Conservation (phyloP, 2,113 vertebrate genomes). For the Xiphophorus hellerii region DNA sequence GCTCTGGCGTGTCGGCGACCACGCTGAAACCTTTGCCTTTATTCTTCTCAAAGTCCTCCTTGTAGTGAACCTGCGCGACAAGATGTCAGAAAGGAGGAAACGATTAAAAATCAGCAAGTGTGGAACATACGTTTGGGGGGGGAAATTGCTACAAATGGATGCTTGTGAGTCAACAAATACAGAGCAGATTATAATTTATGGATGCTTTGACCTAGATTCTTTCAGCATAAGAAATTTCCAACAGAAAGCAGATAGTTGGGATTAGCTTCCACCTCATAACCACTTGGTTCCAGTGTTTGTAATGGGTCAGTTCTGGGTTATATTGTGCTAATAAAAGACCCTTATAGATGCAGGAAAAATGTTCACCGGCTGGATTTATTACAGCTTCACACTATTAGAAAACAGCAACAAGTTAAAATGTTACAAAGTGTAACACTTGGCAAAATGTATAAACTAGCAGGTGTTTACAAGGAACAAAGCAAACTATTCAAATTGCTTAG, state of each 20-base stretch:
- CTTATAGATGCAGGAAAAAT: constrained; percentile 13
- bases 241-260: neutral
- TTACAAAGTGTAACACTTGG: too few relatives aligned
- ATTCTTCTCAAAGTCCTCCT: constrained; percentile 98
- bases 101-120: neutral
- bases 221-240: constrained; percentile 6
- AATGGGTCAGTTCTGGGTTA: neutral
- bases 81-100: neutral
- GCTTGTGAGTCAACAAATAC: constrained; percentile 17
- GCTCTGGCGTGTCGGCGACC: constrained; percentile 92
- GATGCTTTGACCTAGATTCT: constrained; percentile 34
- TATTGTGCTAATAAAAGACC: constrained; percentile 12
- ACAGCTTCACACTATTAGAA: neutral
- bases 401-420: neutral
- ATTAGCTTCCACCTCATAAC: neutral
- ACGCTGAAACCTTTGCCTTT: constrained; percentile 95
- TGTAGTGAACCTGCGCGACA: constrained; percentile 89
- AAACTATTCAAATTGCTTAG: neutral
- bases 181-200: constrained; percentile 32
- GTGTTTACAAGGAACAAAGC: neutral
- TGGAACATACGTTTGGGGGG: neutral
- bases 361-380: neutral
- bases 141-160: neutral
- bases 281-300: neutral
- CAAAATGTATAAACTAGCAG: neutral